A percentile compares a stretch with the other conserved stretches of the same genome.
phyloP scores from a whole-genome alignment of 2,888 invertebrate genomes.

The Calliopum simillimum region DNA sequence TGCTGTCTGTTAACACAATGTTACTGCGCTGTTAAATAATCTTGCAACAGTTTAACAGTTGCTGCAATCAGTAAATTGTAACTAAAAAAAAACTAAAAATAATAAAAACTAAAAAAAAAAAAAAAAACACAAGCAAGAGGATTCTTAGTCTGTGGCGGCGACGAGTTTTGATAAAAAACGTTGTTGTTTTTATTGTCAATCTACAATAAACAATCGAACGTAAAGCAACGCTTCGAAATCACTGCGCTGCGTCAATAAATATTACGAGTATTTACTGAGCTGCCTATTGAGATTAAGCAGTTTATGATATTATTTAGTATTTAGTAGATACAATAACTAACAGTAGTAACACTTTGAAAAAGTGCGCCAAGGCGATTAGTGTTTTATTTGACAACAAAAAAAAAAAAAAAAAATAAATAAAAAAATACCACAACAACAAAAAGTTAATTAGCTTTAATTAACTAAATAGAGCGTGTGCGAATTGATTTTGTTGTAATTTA shows the following conservation, averaged over 20 bases:
- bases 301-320: not conserved
- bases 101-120: not conserved
- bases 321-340: too few species aligned
- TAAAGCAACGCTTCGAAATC: not conserved
- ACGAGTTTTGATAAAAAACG: constrained; percentile 12
- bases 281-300: not conserved
- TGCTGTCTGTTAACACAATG: not conserved
- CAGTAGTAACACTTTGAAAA: too few species aligned
- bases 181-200: constrained; percentile 2
- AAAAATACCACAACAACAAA: too few species aligned
- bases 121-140: not conserved
- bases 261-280: not conserved
- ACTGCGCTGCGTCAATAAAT: not conserved
- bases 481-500: too few species aligned
- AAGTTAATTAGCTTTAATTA: too few species aligned
- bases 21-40: not conserved
- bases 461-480: too few species aligned
- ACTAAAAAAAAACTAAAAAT: not conserved
- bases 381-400: too few species aligned
- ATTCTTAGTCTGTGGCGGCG: not conserved
- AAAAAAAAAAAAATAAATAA: too few species aligned
- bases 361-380: too few species aligned
- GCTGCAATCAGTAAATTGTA: not conserved
- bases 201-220: constrained; percentile 7
- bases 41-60: not conserved